Base-by-base conservation (phyloP, 2,113 vertebrate genomes). In the Gallinago paraguaiae region DNA sequence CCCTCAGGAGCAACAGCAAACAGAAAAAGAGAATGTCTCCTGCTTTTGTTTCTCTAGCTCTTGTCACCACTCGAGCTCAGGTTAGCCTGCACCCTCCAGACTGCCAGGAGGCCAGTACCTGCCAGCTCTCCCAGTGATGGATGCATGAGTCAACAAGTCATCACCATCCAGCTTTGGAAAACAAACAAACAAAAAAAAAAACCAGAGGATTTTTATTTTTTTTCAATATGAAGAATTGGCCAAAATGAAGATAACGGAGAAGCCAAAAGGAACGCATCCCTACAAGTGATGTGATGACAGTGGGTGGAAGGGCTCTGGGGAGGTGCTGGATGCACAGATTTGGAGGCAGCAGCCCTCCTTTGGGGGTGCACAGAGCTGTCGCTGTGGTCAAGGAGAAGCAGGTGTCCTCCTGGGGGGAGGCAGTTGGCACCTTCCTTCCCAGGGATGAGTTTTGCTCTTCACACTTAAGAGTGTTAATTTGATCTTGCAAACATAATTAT, bases 401-500 rank as follows among this genome's bases (percentile, higher is more conserved):
- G n/a, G 9, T 41, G 60, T 54, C 33, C 51, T 85, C 43, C 57
- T 56, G 51, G 41, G 70, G 39, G 39, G 35, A 69, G n/a, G 24
- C 23, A 61, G 39, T 76, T 83, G 80, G 23, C 31, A 78, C 45
- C 81, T 91, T 80, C 35, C 57, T 74, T 90, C 59, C 28, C n/a
- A 20, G 33, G n/a, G 63, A 31, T 88, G 63, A 86, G 59, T 35
- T 86, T 68, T 90, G 39, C 41, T 69, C n/a, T 83, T 93, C 76
- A 86, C 72, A 37, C 59, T 90, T 77, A 16, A 46, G 48, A 57
- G 28, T 59, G 17, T 76, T 85, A 75, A 88, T 80, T 88, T 83
- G 50, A 12, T 81, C 50, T 88, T 86, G 86, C 33, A 76, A 88
- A 76, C 37, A 28, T 67, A 83, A 93, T 92, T 87, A 84, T 54